Base-by-base conservation (phyloP, 2,113 vertebrate species). In the Callipepla squamata region DNA sequence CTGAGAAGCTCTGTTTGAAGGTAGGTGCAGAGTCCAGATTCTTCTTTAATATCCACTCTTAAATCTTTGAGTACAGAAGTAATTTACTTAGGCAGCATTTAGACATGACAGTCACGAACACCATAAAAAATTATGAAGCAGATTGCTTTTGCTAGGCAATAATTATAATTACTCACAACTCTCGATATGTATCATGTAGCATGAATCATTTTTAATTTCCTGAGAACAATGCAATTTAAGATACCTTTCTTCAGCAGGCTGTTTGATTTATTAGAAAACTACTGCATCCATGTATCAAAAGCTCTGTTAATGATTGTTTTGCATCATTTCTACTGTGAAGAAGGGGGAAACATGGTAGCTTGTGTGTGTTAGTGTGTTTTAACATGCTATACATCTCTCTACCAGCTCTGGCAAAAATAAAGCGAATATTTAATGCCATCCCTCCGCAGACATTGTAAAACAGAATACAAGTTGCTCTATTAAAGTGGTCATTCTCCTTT, bases 151-250 rank as follows among this genome's bases (percentile, higher is more conserved):
- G 87, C 61, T 87, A 44, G 72, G 21, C 61, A 91, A 2, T 63
- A n/a, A 70, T 93, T 92, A 68, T 94, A 87, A 89, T 91, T 94
- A 81, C 61, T 88, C 73, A 57, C 63, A 80, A 13, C 47, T 80
- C 50, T 63, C 53, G 44, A 72, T 90, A 67, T 4, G 34, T 87
- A 67, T 87, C 47, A 16, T 50, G 59, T 77, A 59, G 81, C 2
- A 0, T 30, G 57, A 80, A 77, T 26, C 36, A 44, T 74, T 94
- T 95, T 92, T 95, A 87, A 92, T 96, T 93, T 96, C 89, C 91
- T 93, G 93, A 80, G 85, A 83, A 92, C 78, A 91, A 28, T 57
- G 81, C 32, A 77, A 67, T 34, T 89, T 92, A 50, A 81, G 80
- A 30, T 77, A 87, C 2, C 65, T 87, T 74, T 77, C 44, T 89